Evolutionary conservation across 2,888 invertebrate species (phyloP), one percentile per base, ranked within the genome.

Genomic region (Eulithis testata): DNA sequence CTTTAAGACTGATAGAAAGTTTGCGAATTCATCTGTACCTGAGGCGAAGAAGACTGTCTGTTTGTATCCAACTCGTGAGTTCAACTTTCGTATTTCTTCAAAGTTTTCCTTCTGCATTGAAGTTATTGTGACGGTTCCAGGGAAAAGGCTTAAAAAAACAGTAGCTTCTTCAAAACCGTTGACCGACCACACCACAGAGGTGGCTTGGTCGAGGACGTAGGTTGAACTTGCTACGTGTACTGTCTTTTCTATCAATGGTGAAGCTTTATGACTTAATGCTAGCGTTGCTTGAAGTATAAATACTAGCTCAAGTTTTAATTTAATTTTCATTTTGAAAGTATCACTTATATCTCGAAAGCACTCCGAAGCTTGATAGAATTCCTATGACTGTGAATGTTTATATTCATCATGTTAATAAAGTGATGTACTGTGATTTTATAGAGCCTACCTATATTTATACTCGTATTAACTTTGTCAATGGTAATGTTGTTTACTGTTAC

Each of bases 21-120:
- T 66, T 14, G 71, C 63, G 56, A 87, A 84, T 68, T 84, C 81
- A n/a, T 77, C 47, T 50, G 76, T 51, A 2, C 66, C 63, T 21
- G 45, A 63, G 21, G 82, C 80, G 50, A 89, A 84, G 21, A 85
- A 73, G 14, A 89, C 71, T 0, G 82, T 81, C 76, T 87, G 88
- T 44, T 68, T 73, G 53, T 74, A 84, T 31, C 70, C 69, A 45
- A 75, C 62, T 2, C 68, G 65, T 63, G 74, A 68, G 43, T 77
- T 72, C 8, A 75, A 63, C 5, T 67, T 40, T 36, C 63, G 62
- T 36, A 76, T 68, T 12, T 44, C 63, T 7, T 65, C 56, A 51
- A 65, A 65, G 55, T 73, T 63, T 37, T 66, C 60, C 47, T 71
- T 66, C 40, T 69, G 63, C 60, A 81, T 54, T 40, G 74, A 61